Percentiles rank a stretch among this genome's conserved stretches.
phyloP scores from a whole-genome alignment of 2,888 invertebrate genomes.

The Epistrophe eligans region DNA sequence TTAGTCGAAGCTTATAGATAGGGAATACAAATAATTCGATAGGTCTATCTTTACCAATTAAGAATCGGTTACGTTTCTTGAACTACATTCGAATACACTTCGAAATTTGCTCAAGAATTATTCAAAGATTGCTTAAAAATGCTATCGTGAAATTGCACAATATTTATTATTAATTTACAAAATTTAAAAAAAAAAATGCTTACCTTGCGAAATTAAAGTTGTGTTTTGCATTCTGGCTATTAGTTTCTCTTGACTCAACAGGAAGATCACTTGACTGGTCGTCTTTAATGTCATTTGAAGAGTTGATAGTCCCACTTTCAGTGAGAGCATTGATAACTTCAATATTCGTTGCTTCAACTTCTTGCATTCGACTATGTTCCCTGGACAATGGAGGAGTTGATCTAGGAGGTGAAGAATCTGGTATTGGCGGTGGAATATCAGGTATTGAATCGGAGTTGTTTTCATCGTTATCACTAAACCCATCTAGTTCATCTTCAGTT shows the following conservation, averaged over 20 bases:
- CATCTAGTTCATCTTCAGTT: slow-evolving; percentile 83
- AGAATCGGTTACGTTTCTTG: too few relatives aligned
- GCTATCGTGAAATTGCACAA: too few relatives aligned
- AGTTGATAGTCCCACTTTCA: not conserved
- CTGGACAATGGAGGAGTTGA: slow-evolving; percentile 49
- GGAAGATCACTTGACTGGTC: not conserved
- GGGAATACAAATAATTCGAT: too few relatives aligned
- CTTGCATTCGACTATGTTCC: slow-evolving; percentile 27
- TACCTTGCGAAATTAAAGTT: slow-evolving; percentile 80
- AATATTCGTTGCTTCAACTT: slow-evolving; percentile 13
- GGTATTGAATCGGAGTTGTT: not conserved
- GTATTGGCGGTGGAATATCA: slow-evolving; percentile 56
- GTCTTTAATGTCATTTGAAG: not conserved
- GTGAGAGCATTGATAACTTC: slow-evolving; percentile 5
- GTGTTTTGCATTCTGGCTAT: slow-evolving; percentile 4
- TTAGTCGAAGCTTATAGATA: too few relatives aligned
- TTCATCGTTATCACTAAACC: slow-evolving; percentile 76
- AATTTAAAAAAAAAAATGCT: not conserved
- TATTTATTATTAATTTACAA: not conserved
- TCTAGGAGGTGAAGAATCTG: slow-evolving; percentile 50
- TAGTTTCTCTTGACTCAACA: not conserved
- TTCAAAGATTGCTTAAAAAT: too few relatives aligned
- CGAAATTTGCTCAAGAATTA: too few relatives aligned
- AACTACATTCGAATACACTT: too few relatives aligned
- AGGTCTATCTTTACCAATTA: too few relatives aligned